Conservation (phyloP, 2,888 invertebrate genomes). For the Synanthedon andrenaeformis region DNA sequence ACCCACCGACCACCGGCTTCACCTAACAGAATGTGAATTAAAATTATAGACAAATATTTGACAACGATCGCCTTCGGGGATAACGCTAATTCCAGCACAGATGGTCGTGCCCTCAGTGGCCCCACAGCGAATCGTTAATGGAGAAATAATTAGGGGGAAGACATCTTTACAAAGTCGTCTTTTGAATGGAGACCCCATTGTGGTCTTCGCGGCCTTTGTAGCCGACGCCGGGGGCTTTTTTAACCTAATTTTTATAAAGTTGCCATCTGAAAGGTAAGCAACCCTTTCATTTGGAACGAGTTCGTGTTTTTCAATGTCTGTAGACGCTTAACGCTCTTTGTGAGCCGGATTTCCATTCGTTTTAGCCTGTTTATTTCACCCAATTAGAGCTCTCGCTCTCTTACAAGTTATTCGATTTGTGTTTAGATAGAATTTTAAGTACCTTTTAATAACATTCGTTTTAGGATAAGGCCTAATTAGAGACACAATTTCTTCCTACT, state of each 20-base stretch:
- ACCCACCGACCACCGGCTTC: background rate
- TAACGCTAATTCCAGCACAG: background rate
- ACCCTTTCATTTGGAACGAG: background rate
- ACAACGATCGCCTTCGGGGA: background rate
- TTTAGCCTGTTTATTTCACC: no score
- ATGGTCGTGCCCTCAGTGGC: conserved; percentile 1
- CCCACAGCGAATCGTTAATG: conserved; percentile 12
- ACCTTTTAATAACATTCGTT: no score
- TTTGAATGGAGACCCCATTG: background rate
- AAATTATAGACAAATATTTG: background rate
- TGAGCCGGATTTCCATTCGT: background rate
- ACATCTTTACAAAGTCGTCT: conserved; percentile 6
- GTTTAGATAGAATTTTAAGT: no score
- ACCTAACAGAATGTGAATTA: background rate
- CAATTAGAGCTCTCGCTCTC: no score
- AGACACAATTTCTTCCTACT: no score
- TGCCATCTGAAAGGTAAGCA: background rate
- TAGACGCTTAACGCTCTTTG: background rate
- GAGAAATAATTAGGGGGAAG: conserved; percentile 20
- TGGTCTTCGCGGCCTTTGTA: conserved; percentile 11
- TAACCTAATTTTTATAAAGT: conserved; percentile 8
- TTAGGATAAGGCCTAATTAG: no score
- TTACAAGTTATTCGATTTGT: no score
- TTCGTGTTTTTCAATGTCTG: background rate
- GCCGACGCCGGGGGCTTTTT: conserved; percentile 8